Evolutionary conservation across 2,797 vertebrate genomes (phyloP).

Genomic region (Botia kubotai): DNA sequence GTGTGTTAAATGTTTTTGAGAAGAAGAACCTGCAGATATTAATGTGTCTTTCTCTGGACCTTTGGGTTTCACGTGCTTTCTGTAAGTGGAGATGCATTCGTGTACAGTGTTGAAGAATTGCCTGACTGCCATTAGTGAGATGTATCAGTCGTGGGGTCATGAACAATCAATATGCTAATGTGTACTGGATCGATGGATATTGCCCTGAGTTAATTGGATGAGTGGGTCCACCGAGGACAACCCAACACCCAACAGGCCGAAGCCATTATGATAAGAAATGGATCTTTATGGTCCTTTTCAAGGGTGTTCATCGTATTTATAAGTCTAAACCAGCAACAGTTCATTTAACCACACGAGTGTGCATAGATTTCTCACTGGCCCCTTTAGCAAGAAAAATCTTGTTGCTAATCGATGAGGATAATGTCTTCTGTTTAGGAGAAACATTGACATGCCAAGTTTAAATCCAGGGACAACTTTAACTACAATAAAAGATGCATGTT

Average conservation of each 20-base stretch:
- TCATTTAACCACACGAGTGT: not conserved
- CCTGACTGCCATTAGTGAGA: not conserved
- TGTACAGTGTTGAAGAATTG: not conserved
- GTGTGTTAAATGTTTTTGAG: not conserved
- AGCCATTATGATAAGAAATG: not conserved
- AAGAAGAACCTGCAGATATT: not conserved
- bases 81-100: not conserved
- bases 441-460: not conserved
- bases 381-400: no score
- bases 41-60: not conserved
- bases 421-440: not conserved
- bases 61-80: not conserved
- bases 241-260: not conserved
- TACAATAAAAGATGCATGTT: not conserved
- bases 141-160: slow-evolving; percentile 6
- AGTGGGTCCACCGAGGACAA: not conserved
- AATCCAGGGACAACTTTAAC: not conserved
- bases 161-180: slow-evolving; percentile 21
- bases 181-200: not conserved
- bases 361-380: not conserved
- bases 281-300: not conserved
- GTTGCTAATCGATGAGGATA: not conserved
- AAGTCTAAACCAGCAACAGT: not conserved
- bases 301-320: not conserved
- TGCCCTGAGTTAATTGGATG: not conserved